Base-by-base conservation (phyloP, 1,140 invertebrate genomes). In the Asobara japonica region DNA sequence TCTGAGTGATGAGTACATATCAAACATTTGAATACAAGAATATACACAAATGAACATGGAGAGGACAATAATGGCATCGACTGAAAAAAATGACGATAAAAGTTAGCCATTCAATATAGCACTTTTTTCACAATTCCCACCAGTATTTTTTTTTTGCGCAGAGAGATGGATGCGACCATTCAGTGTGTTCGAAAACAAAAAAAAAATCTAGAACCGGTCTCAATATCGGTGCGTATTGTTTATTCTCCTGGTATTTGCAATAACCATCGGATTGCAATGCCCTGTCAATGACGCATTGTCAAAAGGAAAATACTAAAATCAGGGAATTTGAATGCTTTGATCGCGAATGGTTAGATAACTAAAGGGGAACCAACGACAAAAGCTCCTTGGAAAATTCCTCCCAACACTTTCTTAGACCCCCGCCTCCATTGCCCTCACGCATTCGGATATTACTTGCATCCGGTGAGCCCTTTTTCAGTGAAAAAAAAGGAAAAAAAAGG, bases 401-500 rank as follows among this genome's bases (percentile, higher is more conserved):
- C 13, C 51, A 56, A 56, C 51, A 56, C 51, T 56, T 22, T 51
- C 1, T 27, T 18, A 22, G 51, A 56, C 3, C 25, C 51, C 25
- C 22, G 22, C 8, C n/a, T n/a, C 51, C 22, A 56, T 22, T 27
- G 22, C 51, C 51, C 51, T 56, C 51, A 56, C 31, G 29, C 13
- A 22, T 22, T 61, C 51, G 18, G 31, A 22, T 38, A 36, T 69
- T 69, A 61, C 36, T 33, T 33, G 33, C 29, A 33, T 33, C 20
- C 30, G 29, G 33, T 18, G 10, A 60, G 11, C 41, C 27, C 66
- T 56, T 20, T n/a, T 31, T 69, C 31, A 31, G 7, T n/a, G 48
- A 60, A 61, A 56, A 36, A 38, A 69, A 60, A 51, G n/a, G n/a
- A 45, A 16, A 45, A 45, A 45, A n/a, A 45, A 45, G 27, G 33